Base-by-base conservation (phyloP, 2,113 vertebrate species). In the Notarius lentiginosus region DNA sequence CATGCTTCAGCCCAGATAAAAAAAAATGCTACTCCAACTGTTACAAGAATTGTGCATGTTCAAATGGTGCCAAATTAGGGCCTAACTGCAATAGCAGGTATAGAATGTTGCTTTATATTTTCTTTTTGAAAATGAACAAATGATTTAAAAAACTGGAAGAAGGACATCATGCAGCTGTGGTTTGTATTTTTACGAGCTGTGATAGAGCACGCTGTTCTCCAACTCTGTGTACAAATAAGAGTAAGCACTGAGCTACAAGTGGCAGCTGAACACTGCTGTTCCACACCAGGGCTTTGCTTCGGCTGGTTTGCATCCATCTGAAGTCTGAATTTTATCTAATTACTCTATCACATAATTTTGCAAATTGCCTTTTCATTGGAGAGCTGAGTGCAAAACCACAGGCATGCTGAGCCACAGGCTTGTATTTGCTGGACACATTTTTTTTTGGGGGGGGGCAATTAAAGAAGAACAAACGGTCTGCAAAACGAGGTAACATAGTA, bases 341-440 rank as follows among this genome's bases (percentile, higher is more conserved):
- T 98, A 99, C 97, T 97, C 96, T 95, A 96, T 97, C 97, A 97
- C 97, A 96, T 98, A 96, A 99, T 98, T 99, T 97, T 96, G 97
- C 97, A 99, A 99, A 99, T 99, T 98, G 96, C 96, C 96, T 97
- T 97, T 97, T 97, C 97, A 96, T 96, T 95, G 94, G 97, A 97
- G 97, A 98, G 95, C 95, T 95, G 95, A 96, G 97, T 96, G 97
- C 96, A 96, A 97, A 89, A 97, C 97, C 95, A 95, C 90, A 91
- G 95, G 96, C 96, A 94, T 95, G 96, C 96, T 97, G 96, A 96
- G 96, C 95, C 96, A 94, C 95, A 94, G 95, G 96, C 96, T 97
- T 96, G 97, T 95, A 96, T 98, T 98, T 97, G 97, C 96, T 96
- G 96, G 97, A 97, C 95, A 95, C 96, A 41, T 41, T 41, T 41